phyloP scores from a whole-genome alignment of 1,140 invertebrate species.

The Triops cancriformis region DNA sequence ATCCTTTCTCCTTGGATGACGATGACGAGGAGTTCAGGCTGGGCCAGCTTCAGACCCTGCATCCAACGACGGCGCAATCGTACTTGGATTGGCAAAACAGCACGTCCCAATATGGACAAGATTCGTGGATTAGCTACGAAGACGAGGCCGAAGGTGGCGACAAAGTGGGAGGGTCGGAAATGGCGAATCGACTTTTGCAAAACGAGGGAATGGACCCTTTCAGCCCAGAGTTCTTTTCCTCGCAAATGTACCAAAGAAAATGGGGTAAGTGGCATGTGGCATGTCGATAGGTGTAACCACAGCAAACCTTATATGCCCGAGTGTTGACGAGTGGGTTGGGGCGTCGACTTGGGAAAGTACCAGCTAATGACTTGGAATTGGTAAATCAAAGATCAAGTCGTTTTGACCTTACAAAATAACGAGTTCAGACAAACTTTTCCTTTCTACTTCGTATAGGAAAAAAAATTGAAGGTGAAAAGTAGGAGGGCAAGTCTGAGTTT shows the following conservation, averaged over 20 bases:
- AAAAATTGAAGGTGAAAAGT: no score
- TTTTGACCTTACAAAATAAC: no score
- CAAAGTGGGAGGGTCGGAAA: background rate
- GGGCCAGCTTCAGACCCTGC: background rate
- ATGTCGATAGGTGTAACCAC: no score
- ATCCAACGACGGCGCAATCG: background rate
- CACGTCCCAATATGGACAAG: background rate
- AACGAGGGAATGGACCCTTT: background rate
- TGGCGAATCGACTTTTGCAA: background rate
- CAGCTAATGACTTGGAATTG: no score
- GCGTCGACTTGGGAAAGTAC: no score
- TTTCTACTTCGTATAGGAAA: no score
- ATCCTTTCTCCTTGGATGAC: conserved; percentile 10
- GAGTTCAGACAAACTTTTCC: no score
- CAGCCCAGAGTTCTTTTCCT: background rate
- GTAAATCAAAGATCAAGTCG: no score
- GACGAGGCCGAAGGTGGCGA: background rate
- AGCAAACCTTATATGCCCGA: no score
- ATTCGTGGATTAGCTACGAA: background rate
- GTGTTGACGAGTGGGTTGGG: no score
- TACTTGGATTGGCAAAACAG: conserved; percentile 13
- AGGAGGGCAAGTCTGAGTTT: no score
- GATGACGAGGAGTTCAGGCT: background rate
- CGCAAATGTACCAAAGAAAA: background rate
- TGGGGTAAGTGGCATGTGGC: background rate